A percentile compares a stretch with the other conserved stretches of the same genome.
phyloP scores from a whole-genome alignment of 2,888 invertebrate species.

The Cloeon dipterum region DNA sequence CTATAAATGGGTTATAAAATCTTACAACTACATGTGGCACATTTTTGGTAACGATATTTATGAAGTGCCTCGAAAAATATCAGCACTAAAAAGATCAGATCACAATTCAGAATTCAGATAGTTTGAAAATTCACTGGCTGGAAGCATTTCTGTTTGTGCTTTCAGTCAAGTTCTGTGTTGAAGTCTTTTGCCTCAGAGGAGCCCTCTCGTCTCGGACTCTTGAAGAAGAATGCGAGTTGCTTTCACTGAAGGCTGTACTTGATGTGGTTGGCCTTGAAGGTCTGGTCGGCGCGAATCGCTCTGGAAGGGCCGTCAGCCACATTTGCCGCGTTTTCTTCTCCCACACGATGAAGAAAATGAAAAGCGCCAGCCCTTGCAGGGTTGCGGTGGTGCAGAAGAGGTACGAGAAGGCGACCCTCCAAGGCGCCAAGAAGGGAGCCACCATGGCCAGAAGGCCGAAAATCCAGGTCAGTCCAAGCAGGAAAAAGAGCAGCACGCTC shows the following conservation, averaged over 20 bases:
- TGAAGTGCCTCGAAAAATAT: too few relatives aligned
- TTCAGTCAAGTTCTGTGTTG: too few relatives aligned
- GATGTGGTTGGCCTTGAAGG: not conserved
- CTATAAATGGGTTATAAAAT: too few relatives aligned
- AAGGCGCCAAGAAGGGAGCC: not conserved
- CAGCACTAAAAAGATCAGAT: too few relatives aligned
- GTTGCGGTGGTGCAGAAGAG: slow-evolving; percentile 7
- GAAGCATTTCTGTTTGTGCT: too few relatives aligned
- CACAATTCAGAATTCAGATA: too few relatives aligned
- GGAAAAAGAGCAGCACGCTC: slow-evolving; percentile 7
- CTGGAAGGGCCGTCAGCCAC: not conserved
- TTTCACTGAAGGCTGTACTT: not conserved
- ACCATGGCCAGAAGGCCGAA: slow-evolving; percentile 5
- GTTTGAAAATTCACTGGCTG: too few relatives aligned
- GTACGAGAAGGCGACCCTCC: slow-evolving; percentile 3
- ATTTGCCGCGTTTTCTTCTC: slow-evolving; percentile 4
- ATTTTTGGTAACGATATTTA: too few relatives aligned
- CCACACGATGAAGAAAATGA: slow-evolving; percentile 8
- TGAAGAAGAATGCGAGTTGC: not conserved
- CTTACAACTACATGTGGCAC: too few relatives aligned
- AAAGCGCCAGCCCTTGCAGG: slow-evolving; percentile 7
- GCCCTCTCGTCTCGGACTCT: not conserved
- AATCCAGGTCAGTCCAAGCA: slow-evolving; percentile 8
- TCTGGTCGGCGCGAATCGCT: not conserved
- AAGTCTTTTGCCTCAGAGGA: not conserved